Evolutionary conservation across 2,888 invertebrate genomes (phyloP).

Genomic region (Perizoma flavofasciatum): DNA sequence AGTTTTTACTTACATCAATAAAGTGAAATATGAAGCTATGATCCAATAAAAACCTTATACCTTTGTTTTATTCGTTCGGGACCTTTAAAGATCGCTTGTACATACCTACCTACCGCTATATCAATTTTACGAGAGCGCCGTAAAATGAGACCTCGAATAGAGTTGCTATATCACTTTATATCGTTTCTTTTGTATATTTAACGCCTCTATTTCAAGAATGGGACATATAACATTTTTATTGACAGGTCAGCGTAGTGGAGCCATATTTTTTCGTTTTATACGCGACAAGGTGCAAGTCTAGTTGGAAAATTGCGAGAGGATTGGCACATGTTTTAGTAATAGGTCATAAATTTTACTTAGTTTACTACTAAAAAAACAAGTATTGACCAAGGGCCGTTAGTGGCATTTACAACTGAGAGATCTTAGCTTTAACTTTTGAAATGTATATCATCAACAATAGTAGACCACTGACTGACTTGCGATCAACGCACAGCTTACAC

Average conservation of each 20-base stretch:
- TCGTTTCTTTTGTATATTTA: conserved; percentile 79
- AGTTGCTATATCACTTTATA: conserved; percentile 70
- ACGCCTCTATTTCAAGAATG: conserved; percentile 58
- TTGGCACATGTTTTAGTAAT: conserved; percentile 22
- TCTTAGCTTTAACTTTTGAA: too few species aligned
- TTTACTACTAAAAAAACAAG: background rate
- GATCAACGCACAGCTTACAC: too few species aligned
- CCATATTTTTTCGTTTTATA: conserved; percentile 36
- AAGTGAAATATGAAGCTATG: conserved; percentile 61
- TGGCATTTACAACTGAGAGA: too few species aligned
- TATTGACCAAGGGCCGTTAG: too few species aligned
- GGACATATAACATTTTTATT: conserved; percentile 49
- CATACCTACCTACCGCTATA: conserved; percentile 67
- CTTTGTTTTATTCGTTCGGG: conserved; percentile 63
- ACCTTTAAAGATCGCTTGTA: conserved; percentile 59
- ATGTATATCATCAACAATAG: too few species aligned
- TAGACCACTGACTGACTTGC: too few species aligned
- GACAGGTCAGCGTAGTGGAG: conserved; percentile 34
- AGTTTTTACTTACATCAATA: conserved; percentile 27
- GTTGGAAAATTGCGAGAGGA: conserved; percentile 24
- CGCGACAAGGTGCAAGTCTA: conserved; percentile 25
- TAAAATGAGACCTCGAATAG: conserved; percentile 54
- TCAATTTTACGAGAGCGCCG: conserved; percentile 65
- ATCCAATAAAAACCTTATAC: conserved; percentile 71
- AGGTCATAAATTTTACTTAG: conserved; percentile 21